Conservation (phyloP, 2,797 vertebrate species). For the Sebastes dallii region DNA sequence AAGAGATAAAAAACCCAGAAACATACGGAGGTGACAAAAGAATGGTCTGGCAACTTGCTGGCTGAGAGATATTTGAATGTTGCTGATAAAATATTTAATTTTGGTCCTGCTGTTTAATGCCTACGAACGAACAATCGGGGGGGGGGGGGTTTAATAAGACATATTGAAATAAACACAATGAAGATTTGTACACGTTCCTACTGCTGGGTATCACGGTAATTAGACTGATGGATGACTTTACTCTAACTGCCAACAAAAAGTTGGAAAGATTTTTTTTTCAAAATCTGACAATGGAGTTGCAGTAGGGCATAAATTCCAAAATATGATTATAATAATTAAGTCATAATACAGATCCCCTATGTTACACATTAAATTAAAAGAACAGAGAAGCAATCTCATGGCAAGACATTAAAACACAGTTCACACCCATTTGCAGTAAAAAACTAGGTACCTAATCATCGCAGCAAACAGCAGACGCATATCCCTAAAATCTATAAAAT, state of each 20-base stretch:
- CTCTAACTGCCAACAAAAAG: neutral
- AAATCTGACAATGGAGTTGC: too few species aligned
- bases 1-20: slow-evolving; percentile 29
- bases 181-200: neutral
- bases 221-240: neutral
- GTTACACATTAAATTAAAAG: neutral
- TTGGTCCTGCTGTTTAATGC: slow-evolving; percentile 6
- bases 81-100: slow-evolving; percentile 11
- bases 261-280: neutral
- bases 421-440: neutral
- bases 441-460: neutral
- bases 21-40: slow-evolving; percentile 4
- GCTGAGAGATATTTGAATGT: neutral
- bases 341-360: neutral
- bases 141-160: neutral
- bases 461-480: neutral
- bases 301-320: neutral
- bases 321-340: neutral
- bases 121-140: neutral
- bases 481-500: neutral
- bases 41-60: neutral
- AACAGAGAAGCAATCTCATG: neutral
- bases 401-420: neutral
- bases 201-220: neutral
- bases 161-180: neutral